Evolutionary conservation across 2,888 invertebrate genomes (phyloP).

Genomic region (Lepidocyrtinus sp.): DNA sequence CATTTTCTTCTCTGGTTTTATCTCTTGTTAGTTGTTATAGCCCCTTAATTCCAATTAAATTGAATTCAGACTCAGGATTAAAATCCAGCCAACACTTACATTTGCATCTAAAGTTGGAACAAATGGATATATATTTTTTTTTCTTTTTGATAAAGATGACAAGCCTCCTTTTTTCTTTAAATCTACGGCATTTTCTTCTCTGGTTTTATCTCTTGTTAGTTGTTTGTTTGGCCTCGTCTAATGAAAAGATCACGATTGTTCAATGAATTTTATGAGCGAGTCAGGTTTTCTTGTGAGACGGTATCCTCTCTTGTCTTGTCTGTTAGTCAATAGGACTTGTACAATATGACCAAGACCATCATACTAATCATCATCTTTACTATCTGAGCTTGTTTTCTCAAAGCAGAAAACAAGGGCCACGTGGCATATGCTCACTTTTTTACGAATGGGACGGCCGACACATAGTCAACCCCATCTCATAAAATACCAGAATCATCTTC

Average conservation of each 20-base stretch:
- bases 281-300: constrained; percentile 51
- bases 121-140: no score
- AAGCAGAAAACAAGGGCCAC: constrained; percentile 37
- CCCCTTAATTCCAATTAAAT: constrained; percentile 31
- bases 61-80: neutral
- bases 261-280: constrained; percentile 49
- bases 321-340: no score
- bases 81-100: neutral
- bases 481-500: neutral
- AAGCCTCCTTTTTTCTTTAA: neutral
- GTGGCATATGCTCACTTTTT: constrained; percentile 17
- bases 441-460: constrained; percentile 2
- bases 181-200: neutral
- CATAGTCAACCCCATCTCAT: neutral
- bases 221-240: constrained; percentile 1
- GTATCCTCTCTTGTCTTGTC: neutral
- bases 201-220: neutral
- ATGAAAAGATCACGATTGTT: constrained; percentile 55
- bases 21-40: constrained; percentile 22
- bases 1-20: neutral
- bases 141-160: neutral
- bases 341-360: neutral
- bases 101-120: no score
- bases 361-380: constrained; percentile 26
- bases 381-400: constrained; percentile 10